Evolutionary conservation across 2,888 invertebrate species (phyloP).

Genomic region (Acleris sparsana): DNA sequence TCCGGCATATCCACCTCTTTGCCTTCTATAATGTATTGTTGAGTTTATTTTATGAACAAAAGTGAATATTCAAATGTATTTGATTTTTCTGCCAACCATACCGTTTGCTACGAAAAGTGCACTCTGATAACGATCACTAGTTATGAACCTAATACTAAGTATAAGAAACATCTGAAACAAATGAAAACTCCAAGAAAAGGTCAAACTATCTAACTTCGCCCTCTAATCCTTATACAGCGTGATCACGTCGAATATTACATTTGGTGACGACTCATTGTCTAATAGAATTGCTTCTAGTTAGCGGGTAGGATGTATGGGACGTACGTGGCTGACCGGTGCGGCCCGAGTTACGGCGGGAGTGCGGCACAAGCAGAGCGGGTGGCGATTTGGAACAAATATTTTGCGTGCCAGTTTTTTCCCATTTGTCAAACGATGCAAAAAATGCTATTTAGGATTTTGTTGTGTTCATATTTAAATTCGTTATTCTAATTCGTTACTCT

Average conservation of each 20-base stretch:
- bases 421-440: neutral
- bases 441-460: neutral
- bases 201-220: neutral
- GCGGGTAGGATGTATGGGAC: conserved; percentile 8
- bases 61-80: too few relatives aligned
- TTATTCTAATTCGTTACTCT: too few relatives aligned
- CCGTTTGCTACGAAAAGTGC: too few relatives aligned
- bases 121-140: too few relatives aligned
- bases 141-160: too few relatives aligned
- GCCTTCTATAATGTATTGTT: too few relatives aligned
- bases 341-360: neutral
- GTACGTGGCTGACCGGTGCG: conserved; percentile 13
- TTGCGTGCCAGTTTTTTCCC: neutral
- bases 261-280: conserved; percentile 17
- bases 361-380: neutral
- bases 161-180: too few relatives aligned
- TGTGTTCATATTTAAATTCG: neutral
- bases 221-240: conserved; percentile 2
- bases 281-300: conserved; percentile 19
- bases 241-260: conserved; percentile 14
- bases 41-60: too few relatives aligned
- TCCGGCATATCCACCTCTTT: too few relatives aligned
- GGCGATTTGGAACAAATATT: neutral
- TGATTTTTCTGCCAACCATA: too few relatives aligned
- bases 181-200: too few relatives aligned